These are phyloP conservation scores for Lithobates sylvaticus DNA, from an alignment of 2,797 vertebrate genomes.

Conservation along the genomic window DNA sequence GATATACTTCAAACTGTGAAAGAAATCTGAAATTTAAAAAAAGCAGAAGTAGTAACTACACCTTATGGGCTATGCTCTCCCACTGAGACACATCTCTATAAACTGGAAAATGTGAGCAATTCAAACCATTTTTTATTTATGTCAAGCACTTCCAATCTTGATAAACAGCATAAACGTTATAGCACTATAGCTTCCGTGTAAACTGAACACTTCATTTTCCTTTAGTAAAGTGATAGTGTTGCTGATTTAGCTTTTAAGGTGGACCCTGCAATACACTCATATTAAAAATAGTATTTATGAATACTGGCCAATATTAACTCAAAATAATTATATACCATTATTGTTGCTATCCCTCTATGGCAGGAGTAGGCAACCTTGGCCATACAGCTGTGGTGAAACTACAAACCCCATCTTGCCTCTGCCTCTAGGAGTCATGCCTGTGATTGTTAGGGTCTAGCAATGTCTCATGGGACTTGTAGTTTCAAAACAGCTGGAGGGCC, in stretches of 20 bases:
- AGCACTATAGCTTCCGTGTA: not conserved
- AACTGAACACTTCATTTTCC: not conserved
- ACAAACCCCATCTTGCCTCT: too few species aligned
- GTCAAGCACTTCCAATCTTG: not conserved
- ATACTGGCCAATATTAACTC: not conserved
- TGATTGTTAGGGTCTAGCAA: too few species aligned
- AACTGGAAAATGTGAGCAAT: not conserved
- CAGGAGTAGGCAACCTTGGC: too few species aligned
- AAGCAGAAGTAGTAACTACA: too few species aligned
- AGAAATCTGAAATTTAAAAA: not conserved
- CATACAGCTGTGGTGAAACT: too few species aligned
- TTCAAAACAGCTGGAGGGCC: too few species aligned
- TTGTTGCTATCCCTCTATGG: not conserved
- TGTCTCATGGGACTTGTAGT: too few species aligned
- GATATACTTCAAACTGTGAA: slow-evolving; percentile 4
- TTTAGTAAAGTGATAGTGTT: not conserved
- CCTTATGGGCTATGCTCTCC: not conserved
- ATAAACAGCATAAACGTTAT: not conserved
- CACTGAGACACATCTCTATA: not conserved
- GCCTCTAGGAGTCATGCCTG: too few species aligned
- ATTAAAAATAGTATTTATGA: not conserved
- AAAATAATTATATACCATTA: not conserved
- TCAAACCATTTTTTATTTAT: not conserved
- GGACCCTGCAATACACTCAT: too few species aligned
- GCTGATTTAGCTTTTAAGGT: not conserved